Evolutionary conservation across 37 sponge, comb jelly and placozoan genomes (phyloP).

Genomic region (Sycon ciliatum): DNA sequence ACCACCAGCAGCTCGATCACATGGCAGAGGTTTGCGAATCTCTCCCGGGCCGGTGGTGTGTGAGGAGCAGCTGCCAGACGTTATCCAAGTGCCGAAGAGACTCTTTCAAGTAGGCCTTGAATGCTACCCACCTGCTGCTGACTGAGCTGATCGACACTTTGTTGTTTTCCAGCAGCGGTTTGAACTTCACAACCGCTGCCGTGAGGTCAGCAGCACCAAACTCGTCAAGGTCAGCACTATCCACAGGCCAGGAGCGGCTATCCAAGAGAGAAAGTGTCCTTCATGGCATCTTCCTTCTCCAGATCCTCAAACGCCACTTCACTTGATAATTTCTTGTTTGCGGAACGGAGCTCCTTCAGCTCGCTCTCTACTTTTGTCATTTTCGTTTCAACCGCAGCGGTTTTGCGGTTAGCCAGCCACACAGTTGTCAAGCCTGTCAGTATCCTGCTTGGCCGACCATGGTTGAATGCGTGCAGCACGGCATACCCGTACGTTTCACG

Average conservation of each 20-base stretch:
- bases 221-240: not conserved
- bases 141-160: not conserved
- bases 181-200: slow-evolving; percentile 11
- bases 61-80: slow-evolving; percentile 21
- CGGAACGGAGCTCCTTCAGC: too few species aligned
- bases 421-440: not conserved
- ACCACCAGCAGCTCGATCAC: slow-evolving; percentile 15
- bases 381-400: too few species aligned
- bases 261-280: slow-evolving; percentile 19
- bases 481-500: too few species aligned
- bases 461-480: slow-evolving; percentile 21
- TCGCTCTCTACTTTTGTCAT: too few species aligned
- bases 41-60: slow-evolving; percentile 11
- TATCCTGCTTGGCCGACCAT: slow-evolving; percentile 6
- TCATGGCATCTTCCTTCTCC: slow-evolving; percentile 10
- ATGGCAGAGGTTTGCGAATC: slow-evolving; percentile 15
- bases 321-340: too few species aligned
- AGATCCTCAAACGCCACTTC: slow-evolving; percentile 26
- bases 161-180: slow-evolving; percentile 2
- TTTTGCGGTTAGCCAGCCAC: slow-evolving; percentile 10
- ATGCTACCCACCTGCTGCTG: slow-evolving; percentile 9
- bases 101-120: slow-evolving; percentile 12
- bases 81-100: not conserved
- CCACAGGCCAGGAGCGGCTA: slow-evolving; percentile 12
- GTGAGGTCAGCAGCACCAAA: slow-evolving; percentile 16